Percentiles rank a stretch among this genome's conserved stretches.
These are phyloP conservation scores for Penaeus chinensis DNA, from an alignment of 1,140 invertebrate genomes.

Conservation along the genomic window DNA sequence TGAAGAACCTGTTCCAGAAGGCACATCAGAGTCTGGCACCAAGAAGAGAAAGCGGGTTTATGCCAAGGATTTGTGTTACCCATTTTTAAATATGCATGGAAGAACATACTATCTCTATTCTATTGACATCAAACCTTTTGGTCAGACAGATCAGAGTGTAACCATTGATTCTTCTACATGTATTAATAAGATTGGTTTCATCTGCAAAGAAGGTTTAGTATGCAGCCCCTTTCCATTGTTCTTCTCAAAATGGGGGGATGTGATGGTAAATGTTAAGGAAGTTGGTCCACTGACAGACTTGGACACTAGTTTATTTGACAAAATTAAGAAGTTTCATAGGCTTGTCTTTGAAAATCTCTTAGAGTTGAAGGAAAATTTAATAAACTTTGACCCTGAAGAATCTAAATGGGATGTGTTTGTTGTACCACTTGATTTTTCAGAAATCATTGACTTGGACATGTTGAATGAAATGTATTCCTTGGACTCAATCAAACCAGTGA, in stretches of 20 bases:
- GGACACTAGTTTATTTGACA: not conserved
- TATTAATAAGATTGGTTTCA: slow-evolving; percentile 18
- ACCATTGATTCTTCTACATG: slow-evolving; percentile 19
- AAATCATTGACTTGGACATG: not conserved
- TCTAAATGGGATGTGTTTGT: slow-evolving; percentile 19
- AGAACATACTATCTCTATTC: slow-evolving; percentile 19
- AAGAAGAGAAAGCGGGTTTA: slow-evolving; percentile 56
- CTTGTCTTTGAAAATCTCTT: slow-evolving; percentile 49
- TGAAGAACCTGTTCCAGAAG: slow-evolving; percentile 14
- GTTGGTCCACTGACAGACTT: slow-evolving; percentile 9
- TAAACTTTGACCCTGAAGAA: slow-evolving; percentile 15
- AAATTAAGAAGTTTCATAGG: slow-evolving; percentile 55
- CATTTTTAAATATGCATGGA: slow-evolving; percentile 23
- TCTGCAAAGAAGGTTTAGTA: slow-evolving; percentile 26
- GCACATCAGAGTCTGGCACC: slow-evolving; percentile 36
- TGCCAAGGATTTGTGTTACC: slow-evolving; percentile 29
- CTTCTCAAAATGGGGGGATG: slow-evolving; percentile 56
- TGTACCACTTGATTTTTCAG: slow-evolving; percentile 21
- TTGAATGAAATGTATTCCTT: not conserved
- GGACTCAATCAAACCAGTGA: not conserved
- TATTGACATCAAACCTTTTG: slow-evolving; percentile 11
- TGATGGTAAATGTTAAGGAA: slow-evolving; percentile 30
- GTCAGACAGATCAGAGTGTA: not conserved
- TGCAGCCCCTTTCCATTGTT: slow-evolving; percentile 54
- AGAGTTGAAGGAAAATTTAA: slow-evolving; percentile 13